Conservation (phyloP, 2,888 invertebrate genomes). For the Drosophila stalkeri region DNA sequence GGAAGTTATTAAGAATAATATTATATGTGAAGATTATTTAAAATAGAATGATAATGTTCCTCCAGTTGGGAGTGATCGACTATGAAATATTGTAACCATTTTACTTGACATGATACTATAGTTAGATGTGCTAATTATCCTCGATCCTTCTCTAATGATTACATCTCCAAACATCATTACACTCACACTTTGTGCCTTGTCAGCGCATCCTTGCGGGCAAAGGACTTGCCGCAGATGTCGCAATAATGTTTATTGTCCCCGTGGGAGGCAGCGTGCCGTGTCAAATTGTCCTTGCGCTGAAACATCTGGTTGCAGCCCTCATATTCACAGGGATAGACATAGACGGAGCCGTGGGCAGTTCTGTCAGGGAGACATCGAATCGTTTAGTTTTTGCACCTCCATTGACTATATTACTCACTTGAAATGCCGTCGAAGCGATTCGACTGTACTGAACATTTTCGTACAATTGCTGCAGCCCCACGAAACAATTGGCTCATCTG, state of each 20-base stretch:
- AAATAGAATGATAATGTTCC: background rate
- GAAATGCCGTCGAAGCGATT: slow-evolving; percentile 43
- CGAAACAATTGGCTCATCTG: slow-evolving; percentile 13
- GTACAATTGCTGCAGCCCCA: slow-evolving; percentile 42
- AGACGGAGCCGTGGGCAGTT: slow-evolving; percentile 40
- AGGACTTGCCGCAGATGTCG: slow-evolving; percentile 47
- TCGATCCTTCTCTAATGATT: too few relatives aligned
- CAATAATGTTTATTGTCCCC: slow-evolving; percentile 34
- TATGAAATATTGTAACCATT: background rate
- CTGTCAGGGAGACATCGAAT: slow-evolving; percentile 5
- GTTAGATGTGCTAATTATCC: too few relatives aligned
- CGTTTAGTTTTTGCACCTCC: too few relatives aligned
- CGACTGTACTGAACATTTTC: slow-evolving; percentile 39
- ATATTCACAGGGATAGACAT: slow-evolving; percentile 29
- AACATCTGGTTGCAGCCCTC: slow-evolving; percentile 57
- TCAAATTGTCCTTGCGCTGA: slow-evolving; percentile 52
- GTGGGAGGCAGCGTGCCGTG: slow-evolving; percentile 44
- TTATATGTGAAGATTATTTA: background rate
- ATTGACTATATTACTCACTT: background rate
- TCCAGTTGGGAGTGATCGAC: background rate
- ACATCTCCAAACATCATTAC: background rate
- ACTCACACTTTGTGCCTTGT: slow-evolving; percentile 41
- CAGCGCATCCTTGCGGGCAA: slow-evolving; percentile 47
- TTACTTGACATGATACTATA: too few relatives aligned
- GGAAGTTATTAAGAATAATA: background rate